Percentiles rank a stretch among this genome's conserved stretches.
phyloP scores from a whole-genome alignment of 2,888 invertebrate species.

The Ophion costatus region DNA sequence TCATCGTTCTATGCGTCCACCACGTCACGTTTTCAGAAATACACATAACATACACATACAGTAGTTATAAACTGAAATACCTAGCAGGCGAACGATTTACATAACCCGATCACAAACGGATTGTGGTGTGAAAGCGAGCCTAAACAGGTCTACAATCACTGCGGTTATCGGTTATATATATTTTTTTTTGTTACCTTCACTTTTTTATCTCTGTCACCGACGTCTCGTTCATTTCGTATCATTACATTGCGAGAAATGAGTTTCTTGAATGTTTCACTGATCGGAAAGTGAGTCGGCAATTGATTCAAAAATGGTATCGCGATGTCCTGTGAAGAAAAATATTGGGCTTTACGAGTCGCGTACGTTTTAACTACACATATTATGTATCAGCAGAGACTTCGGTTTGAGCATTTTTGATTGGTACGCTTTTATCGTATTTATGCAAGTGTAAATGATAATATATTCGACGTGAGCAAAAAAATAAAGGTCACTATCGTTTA shows the following conservation, averaged over 20 bases:
- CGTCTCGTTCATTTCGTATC: slow-evolving; percentile 24
- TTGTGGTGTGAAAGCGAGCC: slow-evolving; percentile 57
- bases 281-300: not conserved
- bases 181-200: slow-evolving; percentile 24
- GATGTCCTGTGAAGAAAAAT: not conserved
- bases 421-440: no score
- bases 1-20: slow-evolving; percentile 20
- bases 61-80: slow-evolving; percentile 24
- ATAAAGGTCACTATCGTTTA: no score
- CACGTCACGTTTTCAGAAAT: slow-evolving; percentile 49
- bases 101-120: slow-evolving; percentile 73
- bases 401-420: no score
- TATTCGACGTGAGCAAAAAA: no score
- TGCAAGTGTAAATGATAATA: no score
- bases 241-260: not conserved
- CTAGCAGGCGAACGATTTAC: slow-evolving; percentile 74
- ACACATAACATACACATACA: slow-evolving; percentile 34
- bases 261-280: not conserved
- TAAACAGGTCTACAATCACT: slow-evolving; percentile 71
- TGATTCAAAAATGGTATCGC: no score
- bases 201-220: slow-evolving; percentile 10
- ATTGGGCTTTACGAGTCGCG: no score
- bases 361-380: no score
- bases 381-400: no score
- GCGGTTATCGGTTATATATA: slow-evolving; percentile 46